phyloP scores from a whole-genome alignment of 2,888 invertebrate genomes.

The Polia nebulosa region DNA sequence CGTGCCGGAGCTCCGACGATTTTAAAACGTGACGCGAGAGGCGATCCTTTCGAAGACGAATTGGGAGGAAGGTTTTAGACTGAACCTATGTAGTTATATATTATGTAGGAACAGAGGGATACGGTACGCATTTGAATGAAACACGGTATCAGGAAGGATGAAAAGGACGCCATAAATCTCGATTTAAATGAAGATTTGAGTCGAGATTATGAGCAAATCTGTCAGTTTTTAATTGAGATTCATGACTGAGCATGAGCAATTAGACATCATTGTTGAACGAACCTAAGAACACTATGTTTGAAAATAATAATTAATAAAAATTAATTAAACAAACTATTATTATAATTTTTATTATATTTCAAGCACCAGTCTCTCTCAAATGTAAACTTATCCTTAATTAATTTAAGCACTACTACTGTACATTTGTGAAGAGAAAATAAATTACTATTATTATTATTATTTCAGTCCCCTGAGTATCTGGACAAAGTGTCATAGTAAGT shows the following conservation, averaged over 20 bases:
- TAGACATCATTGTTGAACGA: background rate
- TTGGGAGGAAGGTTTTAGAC: conserved; percentile 29
- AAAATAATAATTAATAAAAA: background rate
- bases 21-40: conserved; percentile 56
- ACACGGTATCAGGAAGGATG: background rate
- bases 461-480: background rate
- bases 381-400: too few species aligned
- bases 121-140: conserved; percentile 29
- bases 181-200: conserved; percentile 11
- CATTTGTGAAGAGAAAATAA: too few species aligned
- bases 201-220: conserved; percentile 17
- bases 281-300: background rate
- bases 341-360: background rate
- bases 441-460: too few species aligned
- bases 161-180: conserved; percentile 12
- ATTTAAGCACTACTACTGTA: too few species aligned
- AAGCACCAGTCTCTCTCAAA: too few species aligned
- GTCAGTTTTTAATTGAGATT: conserved; percentile 27
- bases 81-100: background rate
- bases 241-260: conserved; percentile 3
- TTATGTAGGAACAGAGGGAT: background rate
- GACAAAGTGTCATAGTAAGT: too few species aligned
- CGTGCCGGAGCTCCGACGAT: conserved; percentile 54
- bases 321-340: too few species aligned
- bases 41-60: conserved; percentile 48